Conservation (phyloP, 2,113 vertebrate species). For the Chamaetylas fuelleborni region DNA sequence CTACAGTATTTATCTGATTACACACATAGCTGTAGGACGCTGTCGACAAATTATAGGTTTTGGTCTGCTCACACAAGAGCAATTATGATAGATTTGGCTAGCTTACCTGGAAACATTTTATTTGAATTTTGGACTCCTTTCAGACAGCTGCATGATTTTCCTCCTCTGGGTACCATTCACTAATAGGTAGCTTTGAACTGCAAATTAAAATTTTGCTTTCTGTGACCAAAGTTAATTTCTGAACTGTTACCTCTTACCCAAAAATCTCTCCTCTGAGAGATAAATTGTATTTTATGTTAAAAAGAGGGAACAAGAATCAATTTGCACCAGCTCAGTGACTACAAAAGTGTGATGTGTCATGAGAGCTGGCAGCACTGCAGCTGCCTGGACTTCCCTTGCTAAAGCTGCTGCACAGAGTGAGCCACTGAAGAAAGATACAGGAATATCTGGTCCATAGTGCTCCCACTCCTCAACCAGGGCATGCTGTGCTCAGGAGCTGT, state of each 20-base stretch:
- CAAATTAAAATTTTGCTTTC: slow-evolving; percentile 23
- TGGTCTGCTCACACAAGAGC: neutral
- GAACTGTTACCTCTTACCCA: neutral
- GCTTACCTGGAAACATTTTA: slow-evolving; percentile 27
- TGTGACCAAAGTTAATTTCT: neutral
- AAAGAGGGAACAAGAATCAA: neutral
- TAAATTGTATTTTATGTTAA: neutral
- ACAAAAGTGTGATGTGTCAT: neutral
- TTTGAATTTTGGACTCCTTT: slow-evolving; percentile 7
- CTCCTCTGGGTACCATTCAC: neutral
- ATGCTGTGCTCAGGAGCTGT: neutral
- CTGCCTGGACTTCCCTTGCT: neutral
- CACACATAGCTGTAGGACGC: neutral
- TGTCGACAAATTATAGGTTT: neutral
- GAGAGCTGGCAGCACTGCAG: neutral
- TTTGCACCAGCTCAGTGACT: neutral
- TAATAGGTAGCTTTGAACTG: neutral
- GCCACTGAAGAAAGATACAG: neutral
- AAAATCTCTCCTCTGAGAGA: neutral
- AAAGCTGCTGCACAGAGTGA: neutral
- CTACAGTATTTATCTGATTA: neutral
- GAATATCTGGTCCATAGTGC: neutral
- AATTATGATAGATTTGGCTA: slow-evolving; percentile 2
- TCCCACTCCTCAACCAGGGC: neutral
- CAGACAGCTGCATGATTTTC: neutral